These are phyloP conservation scores for Drosophila prolongata DNA, from an alignment of 2,888 invertebrate species.

Conservation along the genomic window DNA sequence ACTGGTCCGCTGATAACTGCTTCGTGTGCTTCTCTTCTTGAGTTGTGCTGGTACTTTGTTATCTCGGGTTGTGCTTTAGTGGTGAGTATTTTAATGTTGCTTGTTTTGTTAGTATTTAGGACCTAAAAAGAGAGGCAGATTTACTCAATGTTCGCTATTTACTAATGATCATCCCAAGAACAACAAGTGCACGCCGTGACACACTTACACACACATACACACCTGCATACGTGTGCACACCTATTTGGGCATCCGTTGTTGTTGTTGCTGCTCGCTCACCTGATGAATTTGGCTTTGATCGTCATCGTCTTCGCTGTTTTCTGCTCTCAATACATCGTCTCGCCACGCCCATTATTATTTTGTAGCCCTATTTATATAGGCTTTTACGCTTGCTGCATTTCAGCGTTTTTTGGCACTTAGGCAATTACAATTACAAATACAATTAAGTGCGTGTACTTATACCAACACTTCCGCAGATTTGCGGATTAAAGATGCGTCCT, in stretches of 20 bases:
- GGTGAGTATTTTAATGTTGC: constrained; percentile 38
- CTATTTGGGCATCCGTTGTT: constrained; percentile 36
- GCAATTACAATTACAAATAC: constrained; percentile 48
- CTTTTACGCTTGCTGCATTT: constrained; percentile 17
- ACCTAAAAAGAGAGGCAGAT: constrained; percentile 25
- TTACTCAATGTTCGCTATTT: background rate
- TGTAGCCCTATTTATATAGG: constrained; percentile 7
- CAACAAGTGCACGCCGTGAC: constrained; percentile 45
- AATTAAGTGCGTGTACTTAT: constrained; percentile 12
- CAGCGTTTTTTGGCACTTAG: constrained; percentile 61
- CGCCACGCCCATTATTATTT: background rate
- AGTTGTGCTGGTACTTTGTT: constrained; percentile 13
- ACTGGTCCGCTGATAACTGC: constrained; percentile 45
- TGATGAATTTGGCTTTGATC: constrained; percentile 38
- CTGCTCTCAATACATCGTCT: constrained; percentile 16
- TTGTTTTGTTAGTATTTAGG: constrained; percentile 16
- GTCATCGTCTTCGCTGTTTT: constrained; percentile 46
- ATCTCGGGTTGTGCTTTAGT: constrained; percentile 32
- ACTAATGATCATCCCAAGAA: constrained; percentile 5
- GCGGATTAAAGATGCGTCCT: constrained; percentile 18
- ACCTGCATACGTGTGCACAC: background rate
- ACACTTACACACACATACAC: constrained; percentile 14
- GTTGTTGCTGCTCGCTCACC: constrained; percentile 43
- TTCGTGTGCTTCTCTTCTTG: constrained; percentile 46
- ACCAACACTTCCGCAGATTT: constrained; percentile 24